Base-by-base conservation (phyloP, 2,113 vertebrate species). In the Caranx melampygus region DNA sequence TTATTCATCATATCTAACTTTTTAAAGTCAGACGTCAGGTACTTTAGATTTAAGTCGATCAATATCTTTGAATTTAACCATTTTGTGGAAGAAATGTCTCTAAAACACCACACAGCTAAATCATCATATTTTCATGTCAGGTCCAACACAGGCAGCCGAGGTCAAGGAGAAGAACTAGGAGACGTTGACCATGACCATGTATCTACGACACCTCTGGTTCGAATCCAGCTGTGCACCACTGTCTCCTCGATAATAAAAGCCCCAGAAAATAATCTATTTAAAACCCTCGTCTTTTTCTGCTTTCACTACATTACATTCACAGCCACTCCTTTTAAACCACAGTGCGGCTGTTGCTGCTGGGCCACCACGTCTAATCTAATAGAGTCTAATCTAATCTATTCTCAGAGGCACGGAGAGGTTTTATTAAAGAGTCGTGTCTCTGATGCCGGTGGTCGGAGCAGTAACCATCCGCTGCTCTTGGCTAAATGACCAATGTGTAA, bases 391-490 rank as follows among this genome's bases (percentile, higher is more conserved):
- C 18, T 35, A 58, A 68, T 64, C 59, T 9, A 60, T 15, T 47
- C 75, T 63, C 7, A 63, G 40, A 69, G 21, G 58, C 70, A 59
- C 52, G n/a, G 12, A 35, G 20, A 37, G 52, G 47, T 65, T 75
- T 79, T 18, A n/a, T 72, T 16, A 26, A 59, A 57, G 33, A 45
- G 40, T 31, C 61, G 44, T 54, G 62, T 68, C 54, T 69, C 14
- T 54, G 54, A 47, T 47, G 4, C 49, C 11, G 11, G 4, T 42
- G 51, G 44, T 44, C 12, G n/a, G 12, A 55, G 10, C 3, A 1
- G n/a, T 21, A 49, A 61, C 20, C 54, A 3, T 9, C 42, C 12
- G 44, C 44, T 57, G 54, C 45, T 10, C 15, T 65, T 14, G 14
- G 47, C 20, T 52, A 13, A 68, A 60, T 20, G 63, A 52, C 34